Base-by-base conservation (phyloP, 2,888 invertebrate species). In the Phaonia tiefii region DNA sequence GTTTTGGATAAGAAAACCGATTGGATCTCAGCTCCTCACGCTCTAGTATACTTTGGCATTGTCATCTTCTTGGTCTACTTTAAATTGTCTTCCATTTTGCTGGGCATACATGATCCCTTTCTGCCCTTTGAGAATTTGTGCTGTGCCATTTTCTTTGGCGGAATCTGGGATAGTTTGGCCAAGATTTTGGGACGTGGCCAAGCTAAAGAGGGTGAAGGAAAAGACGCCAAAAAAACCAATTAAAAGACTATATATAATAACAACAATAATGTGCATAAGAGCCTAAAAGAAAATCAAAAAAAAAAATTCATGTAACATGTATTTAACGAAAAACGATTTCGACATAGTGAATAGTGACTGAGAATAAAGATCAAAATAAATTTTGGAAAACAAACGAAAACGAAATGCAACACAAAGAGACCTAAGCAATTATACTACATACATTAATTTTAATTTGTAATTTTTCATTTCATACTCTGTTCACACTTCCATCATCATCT, bases 71-170 rank as follows among this genome's bases (percentile, higher is more conserved):
- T 99, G 90, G 97, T 98, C 65, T 98, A 98, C 92, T 98, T 98
- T 91, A 98, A 97, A 93, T 91, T 99, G 81, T 98, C 98, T 22
- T 98, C 99, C 8, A 96, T 99, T 87, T 92, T 99, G 76, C 93
- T 99, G 86, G 98, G 98, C 85, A 99, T 99, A 87, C 98, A 98
- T 89, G 99, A 99, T 92, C 99, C 99, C 46, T 99, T 99, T 92
- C 95, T 98, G 87, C 99, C 99, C 13, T 98, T 99, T 90, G 99
- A 99, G 92, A 99, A 99, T 91, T 92, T 99, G 75, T 96, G 97
- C 92, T 99, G 98, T 90, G 98, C 99, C 22, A 92, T 99, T 69
- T 98, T 98, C 92, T 94, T 99, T 91, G 99, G 99, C 49, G 99
- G 99, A 72, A 96, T 99, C 90, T 99, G 98, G 97, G 99, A 99